Evolutionary conservation across 2,888 invertebrate genomes (phyloP), one percentile per base, ranked within the genome.

Genomic region (Malachius bipustulatus): DNA sequence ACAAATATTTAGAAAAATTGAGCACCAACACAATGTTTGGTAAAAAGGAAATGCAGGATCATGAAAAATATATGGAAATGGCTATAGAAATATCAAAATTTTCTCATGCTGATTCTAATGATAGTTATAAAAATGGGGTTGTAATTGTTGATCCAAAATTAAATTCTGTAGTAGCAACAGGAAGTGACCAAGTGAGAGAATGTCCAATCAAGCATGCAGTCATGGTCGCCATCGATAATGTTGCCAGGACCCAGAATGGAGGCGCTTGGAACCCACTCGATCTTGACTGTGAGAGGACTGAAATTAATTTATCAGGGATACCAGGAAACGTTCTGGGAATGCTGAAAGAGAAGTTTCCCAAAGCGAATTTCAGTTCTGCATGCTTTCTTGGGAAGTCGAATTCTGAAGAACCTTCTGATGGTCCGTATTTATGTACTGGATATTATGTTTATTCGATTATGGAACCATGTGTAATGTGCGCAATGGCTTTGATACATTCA

Each of bases 401-500:
- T 37, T 35, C 51, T 11, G 43, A 48, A 0, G 50, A 48, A 1
- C 62, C 65, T 19, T 50, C 57, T n/a, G 57, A 64, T 31, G 74
- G 75, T 2, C 78, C 83, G 0, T 90, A 90, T 58, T 63, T 90
- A 31, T 89, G 89, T 62, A 90, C 94, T 0, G 84, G 84, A 2
- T 90, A 85, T 59, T 80, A 87, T 63, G 63, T 85, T 2, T 94
- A 88, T 55, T 57, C 85, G 27, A 71, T 81, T 0, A 70, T 71
- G 40, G 96, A 97, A 57, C 94, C 96, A 0, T 97, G 97, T 62
- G 57, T 85, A 1, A 88, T 96, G 82, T 97, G 97, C 63, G 70
- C 89, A 0, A 97, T 97, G 96, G 94, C 84, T 0, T 64, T 97
- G 35, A 71, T 93, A 0, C 96, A 97, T 60, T 87, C 90, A n/a